Evolutionary conservation across 64 coral and sea anemone genomes (phyloP).

Genomic region (Montipora efflorescens): DNA sequence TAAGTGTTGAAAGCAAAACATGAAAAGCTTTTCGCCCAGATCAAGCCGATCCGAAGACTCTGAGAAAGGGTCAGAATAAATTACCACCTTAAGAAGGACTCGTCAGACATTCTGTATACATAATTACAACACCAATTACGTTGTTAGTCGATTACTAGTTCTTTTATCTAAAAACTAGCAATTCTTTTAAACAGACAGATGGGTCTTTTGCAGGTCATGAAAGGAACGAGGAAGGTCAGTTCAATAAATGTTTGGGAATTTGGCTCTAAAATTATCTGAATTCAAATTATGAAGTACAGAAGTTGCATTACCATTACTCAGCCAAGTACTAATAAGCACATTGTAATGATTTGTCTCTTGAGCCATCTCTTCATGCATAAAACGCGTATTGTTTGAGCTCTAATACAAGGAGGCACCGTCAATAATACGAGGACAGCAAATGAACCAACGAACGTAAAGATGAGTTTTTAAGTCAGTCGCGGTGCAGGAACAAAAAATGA

Average conservation of each 20-base stretch:
- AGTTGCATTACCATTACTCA: background rate
- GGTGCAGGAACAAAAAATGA: background rate
- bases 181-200: background rate
- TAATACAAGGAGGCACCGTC: background rate
- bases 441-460: background rate
- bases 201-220: background rate
- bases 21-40: background rate
- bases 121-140: no score
- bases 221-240: background rate
- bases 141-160: background rate
- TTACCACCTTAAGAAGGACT: background rate
- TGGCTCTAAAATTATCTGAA: background rate
- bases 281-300: background rate
- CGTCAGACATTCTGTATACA: no score
- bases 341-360: background rate
- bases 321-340: background rate
- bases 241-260: background rate
- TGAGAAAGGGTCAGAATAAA: background rate
- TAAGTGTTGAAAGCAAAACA: background rate
- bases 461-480: background rate
- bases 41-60: no score
- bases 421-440: background rate
- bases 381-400: background rate
- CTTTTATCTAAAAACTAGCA: background rate
- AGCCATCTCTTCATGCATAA: no score